A percentile compares a stretch with the other conserved stretches of the same genome.
phyloP scores from a whole-genome alignment of 1,140 invertebrate genomes.

The Philopotamus ludificatus region DNA sequence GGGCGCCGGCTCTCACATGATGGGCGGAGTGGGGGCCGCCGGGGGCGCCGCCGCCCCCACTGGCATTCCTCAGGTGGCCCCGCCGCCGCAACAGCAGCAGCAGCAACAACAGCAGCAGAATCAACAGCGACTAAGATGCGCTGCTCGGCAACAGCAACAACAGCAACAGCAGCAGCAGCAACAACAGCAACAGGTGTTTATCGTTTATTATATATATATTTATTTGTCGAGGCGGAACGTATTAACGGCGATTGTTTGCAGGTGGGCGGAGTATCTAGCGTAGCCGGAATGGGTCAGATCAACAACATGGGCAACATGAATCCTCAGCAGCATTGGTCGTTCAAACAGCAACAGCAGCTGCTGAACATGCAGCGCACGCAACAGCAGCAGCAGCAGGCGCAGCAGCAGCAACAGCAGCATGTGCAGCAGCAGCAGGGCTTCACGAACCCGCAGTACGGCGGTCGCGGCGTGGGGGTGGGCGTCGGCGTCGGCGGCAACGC shows the following conservation, averaged over 20 bases:
- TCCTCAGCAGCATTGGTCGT: conserved; percentile 53
- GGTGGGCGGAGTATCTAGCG: conserved; percentile 45
- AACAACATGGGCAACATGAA: conserved; percentile 51
- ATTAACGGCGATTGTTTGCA: conserved; percentile 26
- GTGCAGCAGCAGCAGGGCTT: conserved; percentile 60
- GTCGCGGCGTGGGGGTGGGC: conserved; percentile 33
- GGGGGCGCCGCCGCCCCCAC: conserved; percentile 44
- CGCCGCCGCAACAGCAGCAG: conserved; percentile 47
- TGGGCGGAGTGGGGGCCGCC: conserved; percentile 39
- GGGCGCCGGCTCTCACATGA: conserved; percentile 44
- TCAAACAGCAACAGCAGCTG: conserved; percentile 60
- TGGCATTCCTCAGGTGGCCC: conserved; percentile 41
- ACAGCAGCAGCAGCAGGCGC: conserved; percentile 55
- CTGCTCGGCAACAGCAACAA: conserved; percentile 52
- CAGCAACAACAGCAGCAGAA: conserved; percentile 56
- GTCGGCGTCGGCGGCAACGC: conserved; percentile 29
- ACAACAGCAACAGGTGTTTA: conserved; percentile 46
- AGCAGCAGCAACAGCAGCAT: conserved; percentile 58
- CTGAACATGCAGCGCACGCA: conserved; percentile 53
- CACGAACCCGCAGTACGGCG: conserved; percentile 53
- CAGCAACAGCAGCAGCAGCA: conserved; percentile 53
- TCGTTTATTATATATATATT: background rate
- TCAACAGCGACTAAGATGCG: conserved; percentile 41
- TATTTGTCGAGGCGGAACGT: too few relatives aligned
- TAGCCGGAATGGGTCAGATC: conserved; percentile 39